phyloP scores from a whole-genome alignment of 2,888 invertebrate species.

The Pteria penguin region DNA sequence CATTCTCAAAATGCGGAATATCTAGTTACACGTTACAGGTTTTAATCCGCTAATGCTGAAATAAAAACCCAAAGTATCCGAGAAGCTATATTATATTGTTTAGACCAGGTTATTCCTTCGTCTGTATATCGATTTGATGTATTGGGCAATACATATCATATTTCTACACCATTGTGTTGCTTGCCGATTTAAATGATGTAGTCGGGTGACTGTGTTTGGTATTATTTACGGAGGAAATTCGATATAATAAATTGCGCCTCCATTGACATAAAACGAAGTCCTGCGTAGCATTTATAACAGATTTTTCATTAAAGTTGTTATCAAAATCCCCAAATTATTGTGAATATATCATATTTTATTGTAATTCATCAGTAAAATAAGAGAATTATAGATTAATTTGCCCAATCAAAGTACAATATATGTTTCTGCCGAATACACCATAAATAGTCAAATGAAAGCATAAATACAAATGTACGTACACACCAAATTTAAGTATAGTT shows the following conservation, averaged over 20 bases:
- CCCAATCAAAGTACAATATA: too few species aligned
- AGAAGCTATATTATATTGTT: constrained; percentile 22
- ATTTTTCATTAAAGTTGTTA: background rate
- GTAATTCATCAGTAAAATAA: too few species aligned
- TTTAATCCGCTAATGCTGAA: constrained; percentile 33
- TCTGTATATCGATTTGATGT: constrained; percentile 29
- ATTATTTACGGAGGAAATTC: background rate
- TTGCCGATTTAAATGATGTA: constrained; percentile 19
- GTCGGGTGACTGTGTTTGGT: background rate
- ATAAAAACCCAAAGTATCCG: constrained; percentile 26
- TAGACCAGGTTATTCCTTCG: constrained; percentile 20
- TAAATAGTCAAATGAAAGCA: too few species aligned
- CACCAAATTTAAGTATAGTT: too few species aligned
- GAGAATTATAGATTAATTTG: too few species aligned
- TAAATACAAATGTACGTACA: too few species aligned
- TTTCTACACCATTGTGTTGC: constrained; percentile 24
- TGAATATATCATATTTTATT: too few species aligned
- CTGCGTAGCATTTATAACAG: background rate
- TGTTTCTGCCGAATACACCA: too few species aligned
- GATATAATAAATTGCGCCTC: background rate
- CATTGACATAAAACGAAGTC: background rate
- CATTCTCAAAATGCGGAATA: constrained; percentile 5
- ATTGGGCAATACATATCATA: constrained; percentile 12
- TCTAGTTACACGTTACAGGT: constrained; percentile 23
- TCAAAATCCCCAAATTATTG: too few species aligned